A percentile compares a stretch with the other conserved stretches of the same genome.
These are phyloP conservation scores for Turnix velox DNA, from an alignment of 2,113 vertebrate genomes.

Conservation along the genomic window DNA sequence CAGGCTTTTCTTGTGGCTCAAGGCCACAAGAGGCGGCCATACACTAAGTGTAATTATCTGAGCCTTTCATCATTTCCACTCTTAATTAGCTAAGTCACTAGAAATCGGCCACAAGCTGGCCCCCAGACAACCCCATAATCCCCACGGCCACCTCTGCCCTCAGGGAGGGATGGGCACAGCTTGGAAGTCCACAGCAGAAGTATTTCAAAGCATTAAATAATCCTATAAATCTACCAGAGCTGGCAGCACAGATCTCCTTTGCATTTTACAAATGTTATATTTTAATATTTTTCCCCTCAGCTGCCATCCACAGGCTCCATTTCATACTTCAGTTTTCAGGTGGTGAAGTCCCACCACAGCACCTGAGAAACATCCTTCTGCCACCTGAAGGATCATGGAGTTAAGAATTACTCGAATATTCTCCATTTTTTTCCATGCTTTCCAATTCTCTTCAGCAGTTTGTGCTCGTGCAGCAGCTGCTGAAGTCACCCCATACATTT, in stretches of 20 bases:
- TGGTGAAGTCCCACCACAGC: not conserved
- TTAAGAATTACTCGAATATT: not conserved
- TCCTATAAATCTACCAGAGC: not conserved
- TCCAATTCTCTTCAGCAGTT: not conserved
- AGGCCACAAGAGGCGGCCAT: not conserved
- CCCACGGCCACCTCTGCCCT: not conserved
- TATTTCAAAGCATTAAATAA: not conserved
- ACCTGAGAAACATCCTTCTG: not conserved
- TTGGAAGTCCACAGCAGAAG: not conserved
- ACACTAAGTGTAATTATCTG: not conserved
- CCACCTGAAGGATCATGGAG: not conserved
- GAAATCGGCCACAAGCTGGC: not conserved
- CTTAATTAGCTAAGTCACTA: not conserved
- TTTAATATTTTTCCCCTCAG: not conserved
- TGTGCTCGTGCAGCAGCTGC: not conserved
- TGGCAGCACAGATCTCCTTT: not conserved
- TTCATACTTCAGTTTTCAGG: not conserved
- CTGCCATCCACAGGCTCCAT: not conserved
- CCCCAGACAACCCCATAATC: not conserved
- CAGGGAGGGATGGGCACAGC: not conserved
- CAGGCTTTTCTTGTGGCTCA: not conserved
- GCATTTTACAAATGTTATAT: not conserved
- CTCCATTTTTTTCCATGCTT: not conserved
- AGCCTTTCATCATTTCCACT: not conserved
- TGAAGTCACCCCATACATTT: conserved; percentile 28